Percentiles rank a stretch among this genome's conserved stretches.
Evolutionary conservation across 1,140 invertebrate genomes (phyloP).

Genomic region (Euborellia annulipes): DNA sequence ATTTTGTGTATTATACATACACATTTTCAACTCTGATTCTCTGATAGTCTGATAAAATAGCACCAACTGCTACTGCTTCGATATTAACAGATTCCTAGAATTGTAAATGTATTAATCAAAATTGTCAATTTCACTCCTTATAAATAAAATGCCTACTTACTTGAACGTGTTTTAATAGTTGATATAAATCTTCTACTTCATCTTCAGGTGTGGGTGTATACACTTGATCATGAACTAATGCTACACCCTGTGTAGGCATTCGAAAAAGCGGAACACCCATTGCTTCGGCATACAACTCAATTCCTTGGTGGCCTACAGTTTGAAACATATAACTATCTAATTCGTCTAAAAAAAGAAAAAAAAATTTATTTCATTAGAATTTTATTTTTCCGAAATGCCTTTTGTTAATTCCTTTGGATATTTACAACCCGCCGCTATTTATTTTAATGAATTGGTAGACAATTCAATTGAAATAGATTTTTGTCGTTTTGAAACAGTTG

Average conservation of each 20-base stretch:
- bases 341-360: conserved; percentile 48
- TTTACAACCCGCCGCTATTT: too few species aligned
- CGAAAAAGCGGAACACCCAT: conserved; percentile 85
- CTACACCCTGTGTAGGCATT: conserved; percentile 65
- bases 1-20: conserved; percentile 39
- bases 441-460: too few species aligned
- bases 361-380: too few species aligned
- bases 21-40: conserved; percentile 94
- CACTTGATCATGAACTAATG: conserved; percentile 58
- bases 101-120: conserved; percentile 5
- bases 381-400: too few species aligned
- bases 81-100: conserved; percentile 50
- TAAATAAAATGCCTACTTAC: conserved; percentile 29
- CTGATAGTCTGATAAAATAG: conserved; percentile 97
- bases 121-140: background rate
- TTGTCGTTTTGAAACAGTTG: too few species aligned
- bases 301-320: conserved; percentile 90
- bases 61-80: conserved; percentile 89
- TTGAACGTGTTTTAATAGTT: conserved; percentile 69
- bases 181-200: conserved; percentile 97
- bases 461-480: too few species aligned
- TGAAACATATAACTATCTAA: conserved; percentile 99
- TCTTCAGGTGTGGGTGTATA: conserved; percentile 77
- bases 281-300: conserved; percentile 82
- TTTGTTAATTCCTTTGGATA: too few species aligned